Conservation (phyloP, 2,888 invertebrate species). For the Drosophila emarginata region DNA sequence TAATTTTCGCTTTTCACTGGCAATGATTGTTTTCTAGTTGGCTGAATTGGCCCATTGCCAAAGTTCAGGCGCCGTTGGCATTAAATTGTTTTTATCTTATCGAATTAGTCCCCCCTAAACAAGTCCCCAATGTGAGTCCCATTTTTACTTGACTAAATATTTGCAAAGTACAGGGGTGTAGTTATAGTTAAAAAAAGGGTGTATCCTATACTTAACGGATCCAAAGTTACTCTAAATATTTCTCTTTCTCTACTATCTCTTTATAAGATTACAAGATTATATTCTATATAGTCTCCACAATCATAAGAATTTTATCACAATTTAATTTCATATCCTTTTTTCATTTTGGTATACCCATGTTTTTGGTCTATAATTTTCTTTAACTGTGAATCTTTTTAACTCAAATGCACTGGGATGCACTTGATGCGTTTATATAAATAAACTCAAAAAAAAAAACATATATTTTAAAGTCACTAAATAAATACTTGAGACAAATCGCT, state of each 20-base stretch:
- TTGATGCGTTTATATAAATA: constrained; percentile 4
- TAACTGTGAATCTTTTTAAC: not conserved
- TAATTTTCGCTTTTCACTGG: not conserved
- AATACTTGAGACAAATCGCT: not conserved
- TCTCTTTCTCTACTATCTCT: not conserved
- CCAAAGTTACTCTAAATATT: no score
- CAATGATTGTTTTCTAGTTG: constrained; percentile 3
- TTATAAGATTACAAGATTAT: no score
- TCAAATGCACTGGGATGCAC: constrained; percentile 4
- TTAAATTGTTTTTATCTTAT: constrained; percentile 67
- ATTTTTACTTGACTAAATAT: constrained; percentile 52
- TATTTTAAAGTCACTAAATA: not conserved
- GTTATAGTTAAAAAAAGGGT: not conserved
- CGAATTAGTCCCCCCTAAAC: constrained; percentile 41
- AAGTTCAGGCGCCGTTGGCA: constrained; percentile 60
- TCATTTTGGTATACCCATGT: not conserved
- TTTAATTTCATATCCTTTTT: not conserved
- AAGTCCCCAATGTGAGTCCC: constrained; percentile 15
- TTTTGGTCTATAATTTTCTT: not conserved
- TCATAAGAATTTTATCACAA: no score
- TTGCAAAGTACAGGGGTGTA: constrained; percentile 27
- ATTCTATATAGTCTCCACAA: no score
- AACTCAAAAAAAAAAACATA: not conserved
- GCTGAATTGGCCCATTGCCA: constrained; percentile 63
- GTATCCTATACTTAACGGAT: not conserved